Evolutionary conservation across 2,888 invertebrate species (phyloP), one percentile per base, ranked within the genome.

Genomic region (Ichneumon xanthorius): DNA sequence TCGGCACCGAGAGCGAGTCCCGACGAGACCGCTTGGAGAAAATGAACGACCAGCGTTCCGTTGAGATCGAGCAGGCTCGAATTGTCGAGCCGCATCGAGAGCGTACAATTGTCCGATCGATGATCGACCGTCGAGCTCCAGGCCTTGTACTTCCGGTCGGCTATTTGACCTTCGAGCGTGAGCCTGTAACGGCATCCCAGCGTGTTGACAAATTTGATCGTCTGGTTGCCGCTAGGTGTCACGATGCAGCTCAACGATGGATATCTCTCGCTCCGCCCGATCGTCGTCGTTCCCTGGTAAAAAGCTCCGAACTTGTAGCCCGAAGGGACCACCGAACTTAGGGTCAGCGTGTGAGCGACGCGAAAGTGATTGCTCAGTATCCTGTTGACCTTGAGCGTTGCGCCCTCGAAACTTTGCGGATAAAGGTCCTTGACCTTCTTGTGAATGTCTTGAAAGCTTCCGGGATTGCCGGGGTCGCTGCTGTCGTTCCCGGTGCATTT

Each of bases 401-500:
- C 91, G 11, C 94, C 94, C 45, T 93, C 92, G 79, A 94, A 93
- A 78, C 90, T 91, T n/a, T 85, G 89, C 0, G 93, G 93, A 70
- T 92, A 91, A 22, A 94, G 87, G 7, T 90, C 89, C 37, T 91
- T 90, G 7, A 92, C 91, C 82, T 90, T 92, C 65, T 90, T 92
- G 70, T 94, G 93, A n/a, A 94, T 87, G 4, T 94, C 92, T 71
- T 92, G 92, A 85, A 93, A 92, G 30, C 90, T 92, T n/a, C 93
- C 93, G 11, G 93, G 93, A 86, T 93, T 93, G 4, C 93, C 93
- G 1, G 93, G 92, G 16, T 88, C 87, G 45, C 75, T 88, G 68
- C 88, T 90, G 5, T 80, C 85, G 6, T 80, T 80, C 4, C 87
- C 82, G 1, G 86, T 84, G 73, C 92, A 92, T 14, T 87, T 88